These are phyloP conservation scores for Vanessa atalanta DNA, from an alignment of 1,140 invertebrate species.

Conservation along the genomic window DNA sequence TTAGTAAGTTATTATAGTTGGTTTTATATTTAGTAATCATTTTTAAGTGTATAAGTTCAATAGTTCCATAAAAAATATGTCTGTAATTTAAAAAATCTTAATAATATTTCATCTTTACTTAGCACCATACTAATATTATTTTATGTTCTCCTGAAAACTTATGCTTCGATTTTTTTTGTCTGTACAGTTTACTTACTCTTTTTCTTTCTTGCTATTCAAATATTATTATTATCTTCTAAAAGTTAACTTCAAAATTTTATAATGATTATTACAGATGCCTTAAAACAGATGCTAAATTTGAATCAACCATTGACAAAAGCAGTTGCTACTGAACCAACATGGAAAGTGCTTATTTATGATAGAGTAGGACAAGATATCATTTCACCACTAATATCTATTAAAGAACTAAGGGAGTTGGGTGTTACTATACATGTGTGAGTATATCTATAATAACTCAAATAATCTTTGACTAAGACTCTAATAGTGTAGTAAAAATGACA, in stretches of 20 bases:
- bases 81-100: too few species aligned
- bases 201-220: too few species aligned
- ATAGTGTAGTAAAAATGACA: too few species aligned
- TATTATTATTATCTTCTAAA: too few species aligned
- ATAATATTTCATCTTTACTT: too few species aligned
- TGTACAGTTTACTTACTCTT: too few species aligned
- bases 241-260: background rate
- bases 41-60: too few species aligned
- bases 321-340: conserved; percentile 90
- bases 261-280: conserved; percentile 83
- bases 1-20: conserved; percentile 80
- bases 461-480: background rate
- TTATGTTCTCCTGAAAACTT: too few species aligned
- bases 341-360: conserved; percentile 98
- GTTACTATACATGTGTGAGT: conserved; percentile 98
- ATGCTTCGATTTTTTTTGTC: too few species aligned
- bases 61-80: too few species aligned
- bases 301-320: conserved; percentile 90
- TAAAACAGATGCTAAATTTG: conserved; percentile 97
- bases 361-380: conserved; percentile 98
- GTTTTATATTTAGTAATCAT: too few species aligned
- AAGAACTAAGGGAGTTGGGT: conserved; percentile 96
- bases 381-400: conserved; percentile 96
- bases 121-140: too few species aligned
- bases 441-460: background rate